Evolutionary conservation across 92 coral and sea anemone genomes (phyloP).

Genomic region (Palythoa heliodiscus): DNA sequence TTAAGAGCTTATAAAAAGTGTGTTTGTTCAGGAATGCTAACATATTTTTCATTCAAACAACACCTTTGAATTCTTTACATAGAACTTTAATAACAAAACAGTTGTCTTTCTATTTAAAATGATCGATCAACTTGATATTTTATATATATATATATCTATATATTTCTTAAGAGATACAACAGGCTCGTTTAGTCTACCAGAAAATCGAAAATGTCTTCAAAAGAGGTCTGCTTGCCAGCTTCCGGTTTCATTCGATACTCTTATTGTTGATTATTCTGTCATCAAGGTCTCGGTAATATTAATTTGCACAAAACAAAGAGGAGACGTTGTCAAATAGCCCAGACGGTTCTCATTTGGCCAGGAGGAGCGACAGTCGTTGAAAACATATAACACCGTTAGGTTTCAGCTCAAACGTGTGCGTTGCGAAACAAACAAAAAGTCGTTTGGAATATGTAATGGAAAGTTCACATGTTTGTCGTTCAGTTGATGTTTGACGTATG

Average conservation of each 20-base stretch:
- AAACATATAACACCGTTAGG: not conserved
- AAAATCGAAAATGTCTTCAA: not conserved
- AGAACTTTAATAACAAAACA: not conserved
- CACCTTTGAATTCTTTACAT: not conserved
- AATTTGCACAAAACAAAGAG: not conserved
- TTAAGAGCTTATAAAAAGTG: not conserved
- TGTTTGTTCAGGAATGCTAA: conserved; percentile 3
- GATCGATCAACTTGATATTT: not conserved
- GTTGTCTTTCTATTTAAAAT: not conserved
- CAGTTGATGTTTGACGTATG: not conserved
- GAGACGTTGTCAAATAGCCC: not conserved
- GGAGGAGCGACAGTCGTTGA: conserved; percentile 1
- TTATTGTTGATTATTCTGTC: conserved; percentile 18
- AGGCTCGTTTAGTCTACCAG: not conserved
- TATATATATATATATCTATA: too few species aligned
- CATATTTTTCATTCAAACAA: not conserved
- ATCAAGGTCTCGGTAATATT: conserved; percentile 1
- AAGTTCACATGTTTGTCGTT: not conserved
- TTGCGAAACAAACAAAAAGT: conserved; percentile 1
- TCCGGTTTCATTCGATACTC: conserved; percentile 17
- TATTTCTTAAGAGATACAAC: not conserved
- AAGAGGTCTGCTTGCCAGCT: not conserved
- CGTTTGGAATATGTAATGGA: not conserved
- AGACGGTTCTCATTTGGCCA: not conserved
- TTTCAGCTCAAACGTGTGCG: not conserved